Evolutionary conservation across 2,888 invertebrate genomes (phyloP).

Genomic region (Eulithis prunata): DNA sequence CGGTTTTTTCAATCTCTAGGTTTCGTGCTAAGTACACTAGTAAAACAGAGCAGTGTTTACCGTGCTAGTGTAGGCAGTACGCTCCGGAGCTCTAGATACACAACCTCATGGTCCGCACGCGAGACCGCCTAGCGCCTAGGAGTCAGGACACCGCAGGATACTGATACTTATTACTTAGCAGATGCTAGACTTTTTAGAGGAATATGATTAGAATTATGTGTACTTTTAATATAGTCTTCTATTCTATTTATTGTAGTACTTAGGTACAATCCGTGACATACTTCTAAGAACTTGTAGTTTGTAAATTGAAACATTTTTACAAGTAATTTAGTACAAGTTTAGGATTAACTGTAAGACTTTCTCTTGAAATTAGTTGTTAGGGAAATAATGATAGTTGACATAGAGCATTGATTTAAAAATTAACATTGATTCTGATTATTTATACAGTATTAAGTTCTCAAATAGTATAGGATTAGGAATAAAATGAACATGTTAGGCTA

Average conservation of each 20-base stretch:
- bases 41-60: constrained; percentile 82
- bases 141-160: constrained; percentile 75
- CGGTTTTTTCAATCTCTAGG: constrained; percentile 84
- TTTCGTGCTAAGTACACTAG: constrained; percentile 85
- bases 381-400: constrained; percentile 58
- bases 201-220: constrained; percentile 72
- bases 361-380: constrained; percentile 69
- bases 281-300: constrained; percentile 73
- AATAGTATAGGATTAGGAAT: constrained; percentile 73
- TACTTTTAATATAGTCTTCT: constrained; percentile 81
- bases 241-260: constrained; percentile 84
- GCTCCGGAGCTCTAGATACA: constrained; percentile 84
- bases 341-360: constrained; percentile 73
- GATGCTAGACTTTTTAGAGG: constrained; percentile 72
- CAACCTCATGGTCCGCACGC: constrained; percentile 77
- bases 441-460: constrained; percentile 82
- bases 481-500: constrained; percentile 69
- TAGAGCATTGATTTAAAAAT: constrained; percentile 63
- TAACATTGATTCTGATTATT: constrained; percentile 63
- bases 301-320: constrained; percentile 63
- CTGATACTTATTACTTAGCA: constrained; percentile 69
- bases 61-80: constrained; percentile 84
- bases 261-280: constrained; percentile 79
- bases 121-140: constrained; percentile 81
- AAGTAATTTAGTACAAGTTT: constrained; percentile 71